A percentile compares a stretch with the other conserved stretches of the same genome.
phyloP scores from a whole-genome alignment of 2,888 invertebrate species.

The Hedya salicella region DNA sequence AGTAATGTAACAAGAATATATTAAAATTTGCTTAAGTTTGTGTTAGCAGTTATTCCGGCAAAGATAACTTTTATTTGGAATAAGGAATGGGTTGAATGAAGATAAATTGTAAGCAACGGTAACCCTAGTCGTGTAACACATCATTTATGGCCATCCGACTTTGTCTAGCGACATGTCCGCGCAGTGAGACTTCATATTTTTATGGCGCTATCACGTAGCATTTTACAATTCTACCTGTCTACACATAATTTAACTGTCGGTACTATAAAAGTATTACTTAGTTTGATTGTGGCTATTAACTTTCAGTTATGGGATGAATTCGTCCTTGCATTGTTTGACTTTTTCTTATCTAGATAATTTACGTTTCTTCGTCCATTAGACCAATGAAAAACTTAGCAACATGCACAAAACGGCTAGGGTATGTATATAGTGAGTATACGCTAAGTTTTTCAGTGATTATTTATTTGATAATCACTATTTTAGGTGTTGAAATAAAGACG shows the following conservation, averaged over 20 bases:
- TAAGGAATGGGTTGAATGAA: constrained; percentile 7
- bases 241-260: constrained; percentile 72
- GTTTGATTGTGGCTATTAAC: constrained; percentile 33
- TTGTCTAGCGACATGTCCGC: constrained; percentile 72
- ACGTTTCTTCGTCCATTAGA: too few relatives aligned
- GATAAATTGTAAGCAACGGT: constrained; percentile 9
- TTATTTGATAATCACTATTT: too few relatives aligned
- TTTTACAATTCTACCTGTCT: constrained; percentile 68
- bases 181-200: constrained; percentile 76
- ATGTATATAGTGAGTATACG: too few relatives aligned
- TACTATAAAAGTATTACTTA: constrained; percentile 67
- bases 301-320: constrained; percentile 56
- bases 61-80: background rate
- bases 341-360: background rate
- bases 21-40: background rate
- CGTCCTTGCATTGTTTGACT: constrained; percentile 20
- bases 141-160: constrained; percentile 61
- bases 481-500: too few relatives aligned
- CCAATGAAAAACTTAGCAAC: too few relatives aligned
- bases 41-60: background rate
- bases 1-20: background rate
- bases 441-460: too few relatives aligned
- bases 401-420: too few relatives aligned
- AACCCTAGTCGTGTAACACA: constrained; percentile 45
- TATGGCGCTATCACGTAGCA: constrained; percentile 65